Evolutionary conservation across 2,888 invertebrate genomes (phyloP), one percentile per base, ranked within the genome.

Genomic region (Lasioglossum vierecki): DNA sequence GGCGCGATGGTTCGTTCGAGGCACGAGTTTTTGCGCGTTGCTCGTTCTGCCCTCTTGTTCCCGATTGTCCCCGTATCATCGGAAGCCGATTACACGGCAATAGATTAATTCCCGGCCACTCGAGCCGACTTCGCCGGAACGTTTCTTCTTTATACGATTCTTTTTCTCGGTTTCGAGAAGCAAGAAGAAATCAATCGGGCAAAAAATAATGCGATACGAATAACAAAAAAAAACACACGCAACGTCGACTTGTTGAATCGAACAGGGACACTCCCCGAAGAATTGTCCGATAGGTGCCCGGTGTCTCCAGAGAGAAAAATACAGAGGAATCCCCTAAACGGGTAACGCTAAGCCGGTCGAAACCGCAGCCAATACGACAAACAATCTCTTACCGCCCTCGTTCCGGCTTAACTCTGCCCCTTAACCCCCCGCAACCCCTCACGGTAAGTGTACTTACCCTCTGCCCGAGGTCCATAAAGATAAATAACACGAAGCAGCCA

Each of bases 401-500:
- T 90, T 86, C 77, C 91, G 92, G 93, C 93, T 94, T 94, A 93
- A 93, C 91, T 90, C 90, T 87, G 90, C 88, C 91, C 91, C 92
- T 87, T 90, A 87, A 80, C 81, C 86, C 85, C 78, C 82, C 84
- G 73, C 81, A 76, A 84, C 60, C 88, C 90, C 86, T 35, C 39
- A 84, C 81, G 88, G 92, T 93, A 94, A 94, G 93, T 95, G 93
- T 94, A 94, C 94, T 94, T 95, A 95, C 94, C 95, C 95, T 94
- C 94, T 95, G 94, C 93, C 94, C 94, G 92, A 93, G 94, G 93
- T 94, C 94, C 93, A 94, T 94, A 94, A 94, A 95, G 94, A 95
- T 95, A 94, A 95, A 95, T 95, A 95, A 94, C 93, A 92, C 90
- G 91, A 89, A 91, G 92, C 91, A 89, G 83, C 90, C 90, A 87